Base-by-base conservation (phyloP, 92 coral and sea anemone genomes). In the Phymanthus crucifer region DNA sequence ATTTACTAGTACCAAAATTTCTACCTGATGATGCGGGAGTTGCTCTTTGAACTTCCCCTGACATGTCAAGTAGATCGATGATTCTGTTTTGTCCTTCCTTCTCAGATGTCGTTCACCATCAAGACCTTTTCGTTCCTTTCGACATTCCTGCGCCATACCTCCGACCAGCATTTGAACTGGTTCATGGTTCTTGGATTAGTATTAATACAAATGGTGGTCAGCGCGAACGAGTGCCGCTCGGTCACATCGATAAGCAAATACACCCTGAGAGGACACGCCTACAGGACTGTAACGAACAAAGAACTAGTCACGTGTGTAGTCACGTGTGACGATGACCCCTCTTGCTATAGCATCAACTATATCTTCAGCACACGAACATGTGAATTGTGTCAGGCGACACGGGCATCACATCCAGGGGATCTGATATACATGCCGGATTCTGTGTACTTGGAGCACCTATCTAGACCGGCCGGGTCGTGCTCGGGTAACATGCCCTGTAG, bases 401-500 rank as follows among this genome's bases (percentile, higher is more conserved):
- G 93, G 24, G 82, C 47, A 27, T 64, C 89, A 1, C 81, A 85
- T 76, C 97, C 86, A 37, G 54, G 26, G 21, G 71, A 81, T 16
- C 82, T 92, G 66, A 45, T 36, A 36, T 87, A 77, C 34, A 82
- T 82, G 24, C 89, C 88, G 12, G 89, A 83, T 23, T 75, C 82
- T 17, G 80, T 89, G 10, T 84, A 92, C 58, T 66, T 89, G 33
- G 97, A 92, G 34, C 97, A 92, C 81, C 85, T 85, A 11, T 78
- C 85, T 48, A 87, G 97, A 68, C 97, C 93, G 32, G 74, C 78
- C 54, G 97, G 97, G 21, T 90, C 93, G 13, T 92, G 97, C 70
- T 40, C 74, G 23, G 88, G 88, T 18, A 84, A 77, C 68, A 74
- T 78, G 79, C 97, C 97, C 2, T 92, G 97, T 50, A 71, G 68